These are phyloP conservation scores for Trichonephila clavipes DNA, from an alignment of 1,140 invertebrate genomes.

Conservation along the genomic window DNA sequence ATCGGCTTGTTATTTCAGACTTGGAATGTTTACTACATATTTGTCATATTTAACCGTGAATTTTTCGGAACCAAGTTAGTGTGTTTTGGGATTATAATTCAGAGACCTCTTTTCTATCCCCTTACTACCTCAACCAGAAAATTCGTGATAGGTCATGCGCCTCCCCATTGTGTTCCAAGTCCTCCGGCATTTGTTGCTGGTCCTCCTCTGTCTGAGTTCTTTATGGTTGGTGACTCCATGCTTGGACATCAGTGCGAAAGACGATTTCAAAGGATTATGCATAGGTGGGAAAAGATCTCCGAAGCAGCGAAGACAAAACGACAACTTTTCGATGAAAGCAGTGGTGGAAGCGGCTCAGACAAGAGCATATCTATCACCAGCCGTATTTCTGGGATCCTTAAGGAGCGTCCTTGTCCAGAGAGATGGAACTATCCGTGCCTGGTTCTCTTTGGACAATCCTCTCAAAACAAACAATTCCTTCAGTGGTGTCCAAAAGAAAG, in stretches of 20 bases:
- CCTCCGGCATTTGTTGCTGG: constrained; percentile 67
- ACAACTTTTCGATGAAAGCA: constrained; percentile 52
- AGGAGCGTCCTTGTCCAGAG: constrained; percentile 68
- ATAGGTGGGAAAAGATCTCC: constrained; percentile 38
- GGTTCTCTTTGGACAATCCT: constrained; percentile 59
- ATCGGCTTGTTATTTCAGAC: background rate
- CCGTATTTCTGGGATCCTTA: constrained; percentile 62
- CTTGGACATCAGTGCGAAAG: background rate
- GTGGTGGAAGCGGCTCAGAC: constrained; percentile 37
- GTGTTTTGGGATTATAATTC: background rate
- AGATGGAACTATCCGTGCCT: constrained; percentile 64
- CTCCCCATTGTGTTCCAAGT: constrained; percentile 47
- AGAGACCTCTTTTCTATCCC: background rate
- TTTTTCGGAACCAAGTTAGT: constrained; percentile 39
- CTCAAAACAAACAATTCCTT: constrained; percentile 40
- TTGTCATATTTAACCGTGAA: background rate
- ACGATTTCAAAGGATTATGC: constrained; percentile 22
- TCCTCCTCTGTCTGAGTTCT: constrained; percentile 60
- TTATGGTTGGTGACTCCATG: constrained; percentile 59
- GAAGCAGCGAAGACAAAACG: constrained; percentile 24
- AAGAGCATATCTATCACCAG: constrained; percentile 51
- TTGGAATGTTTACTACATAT: constrained; percentile 33
- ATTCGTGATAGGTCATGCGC: constrained; percentile 70
- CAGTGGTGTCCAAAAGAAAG: background rate
- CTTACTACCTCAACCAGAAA: constrained; percentile 34